Evolutionary conservation across 1,140 invertebrate genomes (phyloP).

Genomic region (Paraescarpia echinospica): DNA sequence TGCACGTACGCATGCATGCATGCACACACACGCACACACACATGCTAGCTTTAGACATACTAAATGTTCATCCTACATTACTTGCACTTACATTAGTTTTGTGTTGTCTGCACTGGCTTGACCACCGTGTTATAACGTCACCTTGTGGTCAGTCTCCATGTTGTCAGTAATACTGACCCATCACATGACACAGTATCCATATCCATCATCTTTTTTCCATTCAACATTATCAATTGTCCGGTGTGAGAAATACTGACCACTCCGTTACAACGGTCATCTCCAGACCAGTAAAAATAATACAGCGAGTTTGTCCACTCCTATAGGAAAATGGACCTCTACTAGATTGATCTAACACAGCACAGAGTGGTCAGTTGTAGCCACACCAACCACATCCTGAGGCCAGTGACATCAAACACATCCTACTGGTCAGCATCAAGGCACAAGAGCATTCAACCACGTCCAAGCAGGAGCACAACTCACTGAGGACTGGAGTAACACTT

Average conservation of each 20-base stretch:
- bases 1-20: too few relatives aligned
- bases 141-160: not conserved
- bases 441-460: not conserved
- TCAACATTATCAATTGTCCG: not conserved
- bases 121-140: not conserved
- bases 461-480: not conserved
- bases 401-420: not conserved
- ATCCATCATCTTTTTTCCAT: not conserved
- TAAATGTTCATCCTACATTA: too few relatives aligned
- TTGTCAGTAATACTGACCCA: not conserved
- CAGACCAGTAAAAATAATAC: not conserved
- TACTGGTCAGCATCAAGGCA: not conserved
- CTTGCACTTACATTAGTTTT: not conserved
- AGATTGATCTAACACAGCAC: not conserved
- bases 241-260: not conserved
- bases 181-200: not conserved
- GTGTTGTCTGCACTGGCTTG: not conserved
- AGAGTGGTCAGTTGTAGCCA: not conserved
- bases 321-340: not conserved
- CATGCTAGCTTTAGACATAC: too few relatives aligned
- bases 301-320: not conserved
- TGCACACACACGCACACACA: too few relatives aligned
- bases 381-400: too few relatives aligned
- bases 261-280: not conserved
- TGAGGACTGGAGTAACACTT: not conserved